Evolutionary conservation across 2,888 invertebrate species (phyloP).

Genomic region (Aspidapion aeneum): DNA sequence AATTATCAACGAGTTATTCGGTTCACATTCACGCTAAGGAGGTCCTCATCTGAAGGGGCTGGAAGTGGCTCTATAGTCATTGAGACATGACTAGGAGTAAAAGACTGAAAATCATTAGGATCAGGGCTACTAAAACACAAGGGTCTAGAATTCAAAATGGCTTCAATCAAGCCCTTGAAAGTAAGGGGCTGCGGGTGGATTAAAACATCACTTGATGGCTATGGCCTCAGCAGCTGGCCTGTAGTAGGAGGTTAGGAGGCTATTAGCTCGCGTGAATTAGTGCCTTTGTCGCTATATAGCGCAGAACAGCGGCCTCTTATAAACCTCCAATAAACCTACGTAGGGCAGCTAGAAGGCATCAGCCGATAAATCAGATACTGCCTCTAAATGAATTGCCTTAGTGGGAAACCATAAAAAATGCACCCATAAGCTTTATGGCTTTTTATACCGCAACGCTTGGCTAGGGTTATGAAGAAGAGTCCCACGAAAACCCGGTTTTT

Average conservation of each 20-base stretch:
- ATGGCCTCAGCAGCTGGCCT: not conserved
- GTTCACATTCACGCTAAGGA: constrained; percentile 10
- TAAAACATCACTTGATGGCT: constrained; percentile 1
- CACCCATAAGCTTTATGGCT: constrained; percentile 6
- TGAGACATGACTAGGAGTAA: constrained; percentile 5
- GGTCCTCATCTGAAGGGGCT: constrained; percentile 1
- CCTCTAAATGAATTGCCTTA: constrained; percentile 1
- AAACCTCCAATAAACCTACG: constrained; percentile 2
- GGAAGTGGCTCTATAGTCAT: constrained; percentile 4
- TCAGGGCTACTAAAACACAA: constrained; percentile 1
- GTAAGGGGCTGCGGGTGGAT: not conserved
- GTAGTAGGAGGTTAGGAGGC: not conserved
- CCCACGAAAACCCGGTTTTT: constrained; percentile 6
- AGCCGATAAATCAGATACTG: constrained; percentile 1
- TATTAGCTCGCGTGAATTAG: not conserved
- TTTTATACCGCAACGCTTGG: constrained; percentile 1
- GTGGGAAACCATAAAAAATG: constrained; percentile 4
- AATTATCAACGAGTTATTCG: constrained; percentile 9
- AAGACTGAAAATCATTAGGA: constrained; percentile 7
- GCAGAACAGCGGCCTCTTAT: not conserved
- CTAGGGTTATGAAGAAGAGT: constrained; percentile 1
- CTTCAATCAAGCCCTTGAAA: constrained; percentile 1
- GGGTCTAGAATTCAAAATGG: constrained; percentile 4
- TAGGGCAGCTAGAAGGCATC: constrained; percentile 4
- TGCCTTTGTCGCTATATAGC: not conserved